A percentile compares a stretch with the other conserved stretches of the same genome.
Conservation (phyloP, 2,888 invertebrate species). For the Agrochola lychnidis region DNA sequence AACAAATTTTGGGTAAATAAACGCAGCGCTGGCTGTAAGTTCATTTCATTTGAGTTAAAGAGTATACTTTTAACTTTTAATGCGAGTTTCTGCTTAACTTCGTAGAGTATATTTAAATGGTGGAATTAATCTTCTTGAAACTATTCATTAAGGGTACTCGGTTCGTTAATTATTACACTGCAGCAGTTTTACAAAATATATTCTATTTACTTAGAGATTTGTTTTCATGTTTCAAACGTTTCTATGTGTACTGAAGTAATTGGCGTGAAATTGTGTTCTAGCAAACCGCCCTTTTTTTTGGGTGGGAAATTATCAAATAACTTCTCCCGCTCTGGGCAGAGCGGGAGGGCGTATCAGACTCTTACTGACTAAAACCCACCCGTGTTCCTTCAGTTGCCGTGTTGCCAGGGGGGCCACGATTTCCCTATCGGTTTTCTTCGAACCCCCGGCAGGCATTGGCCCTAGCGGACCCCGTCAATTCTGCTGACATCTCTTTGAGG, state of each 20-base stretch:
- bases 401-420: too few species aligned
- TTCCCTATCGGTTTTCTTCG: too few species aligned
- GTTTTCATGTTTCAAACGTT: slow-evolving; percentile 13
- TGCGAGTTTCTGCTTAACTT: slow-evolving; percentile 60
- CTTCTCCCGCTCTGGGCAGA: too few species aligned
- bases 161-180: slow-evolving; percentile 48
- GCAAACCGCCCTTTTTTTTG: too few species aligned
- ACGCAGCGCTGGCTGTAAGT: slow-evolving; percentile 35
- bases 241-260: slow-evolving; percentile 2
- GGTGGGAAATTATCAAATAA: too few species aligned
- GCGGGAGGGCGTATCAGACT: too few species aligned
- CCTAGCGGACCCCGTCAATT: too few species aligned
- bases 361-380: too few species aligned
- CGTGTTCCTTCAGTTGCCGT: too few species aligned
- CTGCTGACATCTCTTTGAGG: too few species aligned
- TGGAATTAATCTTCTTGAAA: slow-evolving; percentile 58
- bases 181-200: slow-evolving; percentile 37
- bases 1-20: slow-evolving; percentile 50
- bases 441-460: too few species aligned
- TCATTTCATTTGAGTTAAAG: slow-evolving; percentile 58
- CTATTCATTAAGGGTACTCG: slow-evolving; percentile 54
- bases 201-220: slow-evolving; percentile 25
- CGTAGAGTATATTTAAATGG: slow-evolving; percentile 57
- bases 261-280: slow-evolving; percentile 13
- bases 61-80: slow-evolving; percentile 59